Evolutionary conservation across 92 coral and sea anemone genomes (phyloP), one percentile per base, ranked within the genome.

Genomic region (Zoanthus gigantus): DNA sequence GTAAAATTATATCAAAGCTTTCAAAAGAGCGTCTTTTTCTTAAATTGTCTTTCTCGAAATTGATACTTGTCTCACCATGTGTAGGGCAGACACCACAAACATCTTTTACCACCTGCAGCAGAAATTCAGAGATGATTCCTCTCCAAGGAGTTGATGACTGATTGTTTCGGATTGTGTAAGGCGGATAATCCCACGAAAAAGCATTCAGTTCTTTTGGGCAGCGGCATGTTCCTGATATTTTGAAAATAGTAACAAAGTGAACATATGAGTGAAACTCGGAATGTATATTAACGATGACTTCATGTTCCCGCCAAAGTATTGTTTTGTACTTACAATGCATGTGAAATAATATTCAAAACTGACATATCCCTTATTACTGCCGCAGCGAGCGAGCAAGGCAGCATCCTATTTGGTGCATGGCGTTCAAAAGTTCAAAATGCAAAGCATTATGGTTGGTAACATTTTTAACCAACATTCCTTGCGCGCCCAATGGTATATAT

Each of bases 171-270:
- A 76, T 90, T 12, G 92, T 76, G 74, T 88, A 84, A 6, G 96
- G 96, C 53, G 94, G 92, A 0, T 86, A 69, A 32, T 47, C 47
- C 86, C 85, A 89, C 93, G 92, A 93, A 76, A 89, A 82, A 9
- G 92, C 89, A 54, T 81, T 76, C 37, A 93, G 83, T 60, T 82
- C 67, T 74, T 87, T 86, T 72, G 90, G 91, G 86, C 96, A 93
- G 63, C 92, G 92, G 83, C 96, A 93, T 13, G 96, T 93, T 89
- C 83, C 96, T 93, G 75, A 71, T 30, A 86, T 17, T 28, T 23
- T 7, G 17, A 2, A 61, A 61, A 37, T 16, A 15, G 12, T 17
- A 7, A 17, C 5, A 16, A 15, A 6, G 9, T 57, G 14, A 57
- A 57, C 5, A 50, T 7, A 7, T 7, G 56, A 50, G 56, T 50